These are phyloP conservation scores for Phyllostomus discolor DNA, from an alignment of 2,113 vertebrate species.

Conservation along the genomic window DNA sequence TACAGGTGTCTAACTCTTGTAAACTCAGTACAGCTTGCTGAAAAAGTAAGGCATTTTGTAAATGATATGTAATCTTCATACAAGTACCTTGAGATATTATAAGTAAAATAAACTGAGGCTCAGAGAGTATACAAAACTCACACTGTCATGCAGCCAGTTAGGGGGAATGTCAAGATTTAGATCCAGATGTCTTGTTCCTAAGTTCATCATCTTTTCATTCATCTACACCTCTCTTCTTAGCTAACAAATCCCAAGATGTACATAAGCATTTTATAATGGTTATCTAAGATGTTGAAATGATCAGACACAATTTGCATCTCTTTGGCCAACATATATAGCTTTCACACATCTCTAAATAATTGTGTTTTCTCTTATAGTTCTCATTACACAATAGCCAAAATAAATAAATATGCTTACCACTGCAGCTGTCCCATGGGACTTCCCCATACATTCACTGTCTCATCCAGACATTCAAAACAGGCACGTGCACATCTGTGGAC, in stretches of 20 bases:
- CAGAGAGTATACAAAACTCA: neutral
- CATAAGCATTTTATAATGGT: neutral
- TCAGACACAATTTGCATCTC: neutral
- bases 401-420: slow-evolving; percentile 23
- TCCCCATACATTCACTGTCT: neutral
- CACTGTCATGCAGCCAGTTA: neutral
- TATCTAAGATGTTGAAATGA: neutral
- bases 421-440: neutral
- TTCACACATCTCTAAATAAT: neutral
- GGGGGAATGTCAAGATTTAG: neutral
- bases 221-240: neutral
- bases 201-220: neutral
- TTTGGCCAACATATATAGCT: neutral
- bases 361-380: slow-evolving; percentile 20
- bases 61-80: neutral
- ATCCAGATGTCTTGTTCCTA: neutral
- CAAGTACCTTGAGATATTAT: neutral
- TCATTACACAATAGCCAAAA: slow-evolving; percentile 4
- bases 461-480: neutral
- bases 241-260: neutral
- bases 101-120: neutral
- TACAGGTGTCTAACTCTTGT: neutral
- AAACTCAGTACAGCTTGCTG: neutral
- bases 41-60: neutral
- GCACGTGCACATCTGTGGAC: neutral